Conservation (phyloP, 2,113 vertebrate species). For the Ictalurus furcatus region DNA sequence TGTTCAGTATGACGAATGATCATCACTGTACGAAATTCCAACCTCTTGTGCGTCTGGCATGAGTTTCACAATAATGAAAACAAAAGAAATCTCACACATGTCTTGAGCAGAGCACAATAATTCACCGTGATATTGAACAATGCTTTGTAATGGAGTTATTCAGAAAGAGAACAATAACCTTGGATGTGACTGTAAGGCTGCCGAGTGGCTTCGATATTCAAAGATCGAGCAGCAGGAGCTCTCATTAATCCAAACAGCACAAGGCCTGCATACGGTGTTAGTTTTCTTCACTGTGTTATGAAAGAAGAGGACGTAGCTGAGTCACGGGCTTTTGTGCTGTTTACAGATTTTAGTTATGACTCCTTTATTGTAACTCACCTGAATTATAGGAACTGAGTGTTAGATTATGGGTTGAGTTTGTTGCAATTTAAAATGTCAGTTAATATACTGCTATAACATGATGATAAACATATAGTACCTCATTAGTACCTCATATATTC, state of each 20-base stretch:
- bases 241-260: constrained; percentile 70
- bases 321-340: constrained; percentile 38
- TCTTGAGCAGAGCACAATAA: not conserved
- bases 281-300: constrained; percentile 72
- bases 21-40: not conserved
- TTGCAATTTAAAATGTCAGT: not conserved
- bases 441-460: not conserved
- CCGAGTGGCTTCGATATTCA: constrained; percentile 50
- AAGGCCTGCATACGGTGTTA: constrained; percentile 60
- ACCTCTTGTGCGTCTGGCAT: not conserved
- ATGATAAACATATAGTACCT: not conserved
- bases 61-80: not conserved
- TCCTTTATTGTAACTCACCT: not conserved
- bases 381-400: not conserved
- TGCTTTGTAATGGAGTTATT: constrained; percentile 58
- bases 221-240: constrained; percentile 41
- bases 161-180: constrained; percentile 69
- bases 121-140: not conserved
- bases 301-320: constrained; percentile 57
- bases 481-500: no score
- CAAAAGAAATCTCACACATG: not conserved
- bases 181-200: constrained; percentile 67
- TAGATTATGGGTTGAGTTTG: not conserved
- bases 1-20: not conserved
- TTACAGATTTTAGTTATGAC: constrained; percentile 27